Conservation (phyloP, 2,113 vertebrate genomes). For the Martes martes region DNA sequence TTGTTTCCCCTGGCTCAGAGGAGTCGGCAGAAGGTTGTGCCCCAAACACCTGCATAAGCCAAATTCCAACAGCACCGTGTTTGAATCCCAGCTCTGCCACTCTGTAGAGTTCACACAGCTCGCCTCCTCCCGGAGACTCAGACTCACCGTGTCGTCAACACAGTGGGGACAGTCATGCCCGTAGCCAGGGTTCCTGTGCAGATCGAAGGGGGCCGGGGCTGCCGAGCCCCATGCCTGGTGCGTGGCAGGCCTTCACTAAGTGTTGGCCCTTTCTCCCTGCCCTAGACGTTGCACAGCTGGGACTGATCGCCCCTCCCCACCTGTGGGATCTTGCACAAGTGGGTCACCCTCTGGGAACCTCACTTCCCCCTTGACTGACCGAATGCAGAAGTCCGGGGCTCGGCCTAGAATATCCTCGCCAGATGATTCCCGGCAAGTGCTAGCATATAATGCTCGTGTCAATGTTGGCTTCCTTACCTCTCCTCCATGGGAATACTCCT, state of each 20-base stretch:
- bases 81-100: background rate
- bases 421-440: background rate
- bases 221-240: background rate
- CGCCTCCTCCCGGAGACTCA: background rate
- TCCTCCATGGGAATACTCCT: background rate
- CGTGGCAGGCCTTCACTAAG: background rate
- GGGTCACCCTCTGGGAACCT: background rate
- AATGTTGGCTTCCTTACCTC: background rate
- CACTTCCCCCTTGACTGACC: background rate
- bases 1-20: background rate
- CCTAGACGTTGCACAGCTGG: background rate
- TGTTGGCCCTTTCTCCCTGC: background rate
- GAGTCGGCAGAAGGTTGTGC: background rate
- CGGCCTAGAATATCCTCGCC: background rate
- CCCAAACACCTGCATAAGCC: background rate
- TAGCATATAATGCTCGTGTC: background rate
- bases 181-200: background rate
- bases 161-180: rapidly evolving
- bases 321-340: background rate
- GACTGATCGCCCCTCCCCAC: background rate
- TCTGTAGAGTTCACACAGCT: background rate
- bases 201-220: background rate
- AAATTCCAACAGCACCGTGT: background rate
- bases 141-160: rapidly evolving
- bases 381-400: background rate